A percentile compares a stretch with the other conserved stretches of the same genome.
These are phyloP conservation scores for Pachymerium ferrugineum DNA, from an alignment of 2,888 invertebrate genomes.

Conservation along the genomic window DNA sequence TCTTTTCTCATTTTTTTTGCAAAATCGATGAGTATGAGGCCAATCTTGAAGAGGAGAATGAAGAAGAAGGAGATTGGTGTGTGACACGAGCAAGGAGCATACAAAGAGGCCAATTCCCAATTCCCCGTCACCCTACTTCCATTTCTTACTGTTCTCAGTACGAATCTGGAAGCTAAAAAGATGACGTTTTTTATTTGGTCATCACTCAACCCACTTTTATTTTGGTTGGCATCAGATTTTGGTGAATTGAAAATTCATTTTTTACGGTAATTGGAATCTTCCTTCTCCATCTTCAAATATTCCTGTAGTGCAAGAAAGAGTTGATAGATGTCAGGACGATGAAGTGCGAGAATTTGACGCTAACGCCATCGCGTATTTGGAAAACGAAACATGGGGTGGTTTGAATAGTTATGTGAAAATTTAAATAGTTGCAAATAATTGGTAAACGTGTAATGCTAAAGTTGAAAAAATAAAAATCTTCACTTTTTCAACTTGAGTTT, in stretches of 20 bases:
- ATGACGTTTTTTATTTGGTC: constrained; percentile 19
- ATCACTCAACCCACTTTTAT: constrained; percentile 15
- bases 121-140: not conserved
- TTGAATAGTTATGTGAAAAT: too few species aligned
- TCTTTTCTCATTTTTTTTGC: not conserved
- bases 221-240: constrained; percentile 5
- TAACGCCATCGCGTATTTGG: not conserved
- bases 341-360: not conserved
- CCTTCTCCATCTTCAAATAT: not conserved
- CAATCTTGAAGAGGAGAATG: constrained; percentile 18
- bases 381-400: not conserved
- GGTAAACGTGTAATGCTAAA: too few species aligned
- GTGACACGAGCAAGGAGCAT: constrained; percentile 17
- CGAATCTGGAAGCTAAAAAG: not conserved
- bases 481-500: too few species aligned
- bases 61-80: constrained; percentile 14
- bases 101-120: constrained; percentile 17
- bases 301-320: not conserved
- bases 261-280: constrained; percentile 16
- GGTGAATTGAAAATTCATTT: constrained; percentile 19
- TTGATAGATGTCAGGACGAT: not conserved
- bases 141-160: not conserved
- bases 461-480: too few species aligned
- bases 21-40: constrained; percentile 15
- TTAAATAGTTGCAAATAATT: too few species aligned